Evolutionary conservation across 2,888 invertebrate species (phyloP), one percentile per base, ranked within the genome.

Genomic region (Carabus problematicus): DNA sequence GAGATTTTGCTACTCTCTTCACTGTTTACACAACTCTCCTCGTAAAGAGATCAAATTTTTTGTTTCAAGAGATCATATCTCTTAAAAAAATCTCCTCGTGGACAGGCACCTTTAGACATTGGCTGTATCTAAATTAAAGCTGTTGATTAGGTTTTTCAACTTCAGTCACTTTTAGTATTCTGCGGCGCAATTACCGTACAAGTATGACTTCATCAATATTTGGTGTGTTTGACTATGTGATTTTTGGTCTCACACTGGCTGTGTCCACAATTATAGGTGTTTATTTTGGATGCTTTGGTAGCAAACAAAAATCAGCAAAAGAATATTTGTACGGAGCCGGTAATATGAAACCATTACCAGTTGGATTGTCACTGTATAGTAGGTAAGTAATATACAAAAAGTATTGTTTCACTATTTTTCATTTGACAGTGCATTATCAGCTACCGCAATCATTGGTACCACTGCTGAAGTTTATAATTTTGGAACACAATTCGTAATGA

Each of bases 381-480:
- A 18, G 55, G 55, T 55, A 55, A 49, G 49, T 12, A 8, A 16
- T 2, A 49, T n/a, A 49, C n/a, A n/a, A n/a, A 29, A 29, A 6
- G 29, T 2, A 3, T 29, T 29, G 6, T 29, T 29, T 29, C 29
- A 29, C 29, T 3, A 29, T 29, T 29, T 29, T 29, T 29, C 6
- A 29, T 29, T 29, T 29, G 2, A 12, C 19, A 64, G 64, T 45
- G 16, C 54, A 8, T 43, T 56, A 12, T 64, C 64, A 12, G 56
- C 64, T 8, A 11, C 56, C 14, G 9, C 56, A 45, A 64, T 64
- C 42, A 56, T 64, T 39, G 64, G 64, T 11, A 43, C 29, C 9
- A 45, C 64, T 39, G n/a, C 43, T 18, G 64, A 64, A 56, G 41
- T 56, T n/a, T 64, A 64, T 40, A 16, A 11, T 8, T 64, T 64